Conservation (phyloP, 2,888 invertebrate species). For the Drosophila niveifrons region DNA sequence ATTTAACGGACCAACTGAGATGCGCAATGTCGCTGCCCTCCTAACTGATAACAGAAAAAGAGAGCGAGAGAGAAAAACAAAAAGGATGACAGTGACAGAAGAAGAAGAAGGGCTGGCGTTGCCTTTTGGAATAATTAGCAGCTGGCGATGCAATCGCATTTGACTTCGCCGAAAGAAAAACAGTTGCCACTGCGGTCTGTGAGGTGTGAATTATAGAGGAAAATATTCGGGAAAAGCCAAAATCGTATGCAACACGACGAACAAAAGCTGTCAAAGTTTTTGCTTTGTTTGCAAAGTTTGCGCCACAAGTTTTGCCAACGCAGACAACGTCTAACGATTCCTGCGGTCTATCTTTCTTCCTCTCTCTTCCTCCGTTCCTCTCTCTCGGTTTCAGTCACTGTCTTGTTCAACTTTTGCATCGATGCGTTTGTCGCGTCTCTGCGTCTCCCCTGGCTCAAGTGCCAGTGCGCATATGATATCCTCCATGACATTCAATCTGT, state of each 20-base stretch:
- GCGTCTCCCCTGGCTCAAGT: neutral
- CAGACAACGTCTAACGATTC: conserved; percentile 55
- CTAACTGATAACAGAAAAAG: neutral
- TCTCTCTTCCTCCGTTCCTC: neutral
- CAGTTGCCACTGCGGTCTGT: conserved; percentile 21
- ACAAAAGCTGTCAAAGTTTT: conserved; percentile 59
- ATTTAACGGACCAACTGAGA: conserved; percentile 59
- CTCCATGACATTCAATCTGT: conserved; percentile 74
- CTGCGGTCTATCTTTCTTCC: conserved; percentile 29
- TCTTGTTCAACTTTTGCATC: conserved; percentile 34
- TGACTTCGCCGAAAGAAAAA: conserved; percentile 1
- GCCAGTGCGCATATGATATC: conserved; percentile 69
- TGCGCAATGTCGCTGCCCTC: conserved; percentile 18
- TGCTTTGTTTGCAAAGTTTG: conserved; percentile 61
- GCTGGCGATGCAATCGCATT: conserved; percentile 39
- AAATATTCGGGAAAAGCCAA: conserved; percentile 41
- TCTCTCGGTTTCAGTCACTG: neutral
- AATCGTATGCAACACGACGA: conserved; percentile 55
- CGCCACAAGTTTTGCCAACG: conserved; percentile 70
- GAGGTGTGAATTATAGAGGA: conserved; percentile 54
- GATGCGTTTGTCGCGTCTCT: conserved; percentile 6
- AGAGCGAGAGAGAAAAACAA: conserved; percentile 41
- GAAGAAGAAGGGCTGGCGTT: neutral
- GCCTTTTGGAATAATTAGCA: conserved; percentile 61
- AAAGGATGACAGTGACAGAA: neutral